Evolutionary conservation across 2,888 invertebrate species (phyloP).

Genomic region (Agrochola litura): DNA sequence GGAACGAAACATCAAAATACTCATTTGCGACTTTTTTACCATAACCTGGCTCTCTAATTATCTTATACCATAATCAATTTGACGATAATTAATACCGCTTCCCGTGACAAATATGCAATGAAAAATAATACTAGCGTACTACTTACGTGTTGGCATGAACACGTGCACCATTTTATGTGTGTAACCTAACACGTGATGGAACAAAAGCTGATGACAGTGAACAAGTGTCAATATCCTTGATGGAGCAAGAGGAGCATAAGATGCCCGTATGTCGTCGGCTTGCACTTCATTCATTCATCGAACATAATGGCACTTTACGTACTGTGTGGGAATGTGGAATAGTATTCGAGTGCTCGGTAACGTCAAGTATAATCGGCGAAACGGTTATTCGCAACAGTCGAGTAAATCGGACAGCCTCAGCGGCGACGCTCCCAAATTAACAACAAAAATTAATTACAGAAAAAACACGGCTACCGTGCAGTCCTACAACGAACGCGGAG

Average conservation of each 20-base stretch:
- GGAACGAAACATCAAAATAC: background rate
- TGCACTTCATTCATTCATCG: conserved; percentile 83
- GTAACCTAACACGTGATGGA: conserved; percentile 85
- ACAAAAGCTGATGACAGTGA: conserved; percentile 85
- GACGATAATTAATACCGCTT: conserved; percentile 17
- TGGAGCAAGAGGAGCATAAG: conserved; percentile 82
- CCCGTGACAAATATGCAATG: conserved; percentile 39
- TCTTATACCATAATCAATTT: background rate
- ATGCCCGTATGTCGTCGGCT: conserved; percentile 86
- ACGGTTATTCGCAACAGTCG: conserved; percentile 56
- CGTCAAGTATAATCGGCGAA: conserved; percentile 33
- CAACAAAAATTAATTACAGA: conserved; percentile 83
- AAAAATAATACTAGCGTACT: conserved; percentile 47
- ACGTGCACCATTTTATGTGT: conserved; percentile 80
- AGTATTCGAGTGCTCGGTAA: conserved; percentile 51
- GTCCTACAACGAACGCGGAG: conserved; percentile 80
- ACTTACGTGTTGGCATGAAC: conserved; percentile 70
- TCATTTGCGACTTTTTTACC: background rate
- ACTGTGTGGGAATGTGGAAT: conserved; percentile 79
- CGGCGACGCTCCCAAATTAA: conserved; percentile 75
- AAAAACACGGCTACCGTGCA: conserved; percentile 82
- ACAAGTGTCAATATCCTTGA: conserved; percentile 89
- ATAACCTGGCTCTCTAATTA: background rate
- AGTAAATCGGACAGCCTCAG: conserved; percentile 69
- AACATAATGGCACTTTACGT: conserved; percentile 82